These are phyloP conservation scores for Ceyx margarethae DNA, from an alignment of 2,113 vertebrate genomes.

Conservation along the genomic window DNA sequence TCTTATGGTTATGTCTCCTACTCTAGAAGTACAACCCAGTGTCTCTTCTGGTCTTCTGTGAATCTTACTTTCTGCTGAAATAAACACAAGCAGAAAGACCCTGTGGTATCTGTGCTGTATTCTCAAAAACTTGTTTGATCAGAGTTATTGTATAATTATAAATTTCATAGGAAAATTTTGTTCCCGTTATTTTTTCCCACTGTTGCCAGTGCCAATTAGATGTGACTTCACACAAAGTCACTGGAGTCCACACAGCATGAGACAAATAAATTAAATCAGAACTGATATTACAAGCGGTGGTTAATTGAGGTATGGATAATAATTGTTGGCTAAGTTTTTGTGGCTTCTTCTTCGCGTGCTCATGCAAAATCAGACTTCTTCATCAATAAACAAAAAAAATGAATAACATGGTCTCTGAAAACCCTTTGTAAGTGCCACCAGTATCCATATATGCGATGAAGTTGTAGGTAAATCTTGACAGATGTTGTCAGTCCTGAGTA, in stretches of 20 bases:
- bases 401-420: not conserved
- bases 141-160: not conserved
- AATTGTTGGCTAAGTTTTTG: not conserved
- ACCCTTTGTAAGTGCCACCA: not conserved
- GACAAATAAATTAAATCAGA: not conserved
- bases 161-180: not conserved
- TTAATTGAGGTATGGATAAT: not conserved
- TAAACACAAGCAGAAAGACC: not conserved
- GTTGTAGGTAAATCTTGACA: not conserved
- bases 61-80: not conserved
- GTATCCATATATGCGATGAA: not conserved
- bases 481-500: not conserved
- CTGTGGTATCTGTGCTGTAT: not conserved
- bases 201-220: not conserved
- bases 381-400: not conserved
- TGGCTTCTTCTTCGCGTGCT: not conserved
- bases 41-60: not conserved
- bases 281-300: not conserved
- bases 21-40: not conserved
- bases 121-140: not conserved
- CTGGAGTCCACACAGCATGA: not conserved
- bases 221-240: rapidly evolving
- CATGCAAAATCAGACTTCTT: not conserved
- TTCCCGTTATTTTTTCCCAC: not conserved
- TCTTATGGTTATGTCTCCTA: not conserved